A percentile compares a stretch with the other conserved stretches of the same genome.
Conservation (phyloP, 2,797 vertebrate species). For the Microhierax caerulescens region DNA sequence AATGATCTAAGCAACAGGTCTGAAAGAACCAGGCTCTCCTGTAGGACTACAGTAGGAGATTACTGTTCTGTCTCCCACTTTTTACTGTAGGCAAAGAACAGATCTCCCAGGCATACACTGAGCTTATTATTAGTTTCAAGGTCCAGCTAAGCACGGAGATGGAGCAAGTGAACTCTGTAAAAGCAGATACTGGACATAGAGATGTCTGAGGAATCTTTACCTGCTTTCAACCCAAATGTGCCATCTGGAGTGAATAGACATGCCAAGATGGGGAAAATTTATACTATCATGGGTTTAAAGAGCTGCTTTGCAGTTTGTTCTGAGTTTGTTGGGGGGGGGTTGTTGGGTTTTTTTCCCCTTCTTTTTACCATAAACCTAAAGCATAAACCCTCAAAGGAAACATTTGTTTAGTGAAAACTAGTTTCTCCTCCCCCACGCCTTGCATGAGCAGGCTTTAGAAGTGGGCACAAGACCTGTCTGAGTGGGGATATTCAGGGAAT, state of each 20-base stretch:
- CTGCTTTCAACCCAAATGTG: neutral
- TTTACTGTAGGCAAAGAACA: neutral
- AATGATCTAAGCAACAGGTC: neutral
- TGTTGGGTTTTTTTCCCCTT: neutral
- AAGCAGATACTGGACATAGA: neutral
- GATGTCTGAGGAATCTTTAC: slow-evolving; percentile 14
- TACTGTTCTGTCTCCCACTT: neutral
- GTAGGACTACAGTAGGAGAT: neutral
- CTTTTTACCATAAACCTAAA: neutral
- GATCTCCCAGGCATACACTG: neutral
- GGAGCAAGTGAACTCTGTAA: neutral
- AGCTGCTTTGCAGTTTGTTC: neutral
- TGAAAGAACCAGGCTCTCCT: neutral
- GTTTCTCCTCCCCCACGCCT: neutral
- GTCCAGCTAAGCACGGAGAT: neutral
- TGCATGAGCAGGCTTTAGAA: neutral
- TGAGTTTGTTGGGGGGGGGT: neutral
- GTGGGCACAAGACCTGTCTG: neutral
- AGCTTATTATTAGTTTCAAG: neutral
- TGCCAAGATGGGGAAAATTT: slow-evolving; percentile 7
- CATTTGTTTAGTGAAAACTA: slow-evolving; percentile 18
- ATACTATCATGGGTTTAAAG: neutral
- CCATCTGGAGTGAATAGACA: slow-evolving; percentile 27
- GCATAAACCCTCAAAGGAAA: neutral
- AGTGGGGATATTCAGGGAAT: neutral